A percentile compares a stretch with the other conserved stretches of the same genome.
Evolutionary conservation across 2,113 vertebrate genomes (phyloP).

Genomic region (Prunella fulvescens): DNA sequence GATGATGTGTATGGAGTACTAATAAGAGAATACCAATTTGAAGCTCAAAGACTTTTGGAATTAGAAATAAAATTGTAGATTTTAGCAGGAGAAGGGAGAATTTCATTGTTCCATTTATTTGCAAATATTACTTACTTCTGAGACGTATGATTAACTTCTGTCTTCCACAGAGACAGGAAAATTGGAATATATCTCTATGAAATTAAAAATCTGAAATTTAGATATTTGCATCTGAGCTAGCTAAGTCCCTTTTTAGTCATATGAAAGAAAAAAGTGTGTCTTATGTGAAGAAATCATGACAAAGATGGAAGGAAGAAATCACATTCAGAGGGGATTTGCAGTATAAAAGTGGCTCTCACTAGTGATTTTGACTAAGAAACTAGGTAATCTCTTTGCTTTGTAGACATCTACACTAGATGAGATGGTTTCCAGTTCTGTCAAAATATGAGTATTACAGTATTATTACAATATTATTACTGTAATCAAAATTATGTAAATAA

Average conservation of each 20-base stretch:
- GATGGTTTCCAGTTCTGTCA: background rate
- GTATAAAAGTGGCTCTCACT: background rate
- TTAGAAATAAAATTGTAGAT: background rate
- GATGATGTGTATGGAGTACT: background rate
- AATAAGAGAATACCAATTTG: background rate
- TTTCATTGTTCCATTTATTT: background rate
- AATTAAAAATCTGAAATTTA: background rate
- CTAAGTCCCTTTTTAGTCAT: background rate
- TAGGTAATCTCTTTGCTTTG: background rate
- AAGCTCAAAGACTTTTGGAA: background rate
- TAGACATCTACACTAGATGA: background rate
- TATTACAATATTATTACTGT: too few species aligned
- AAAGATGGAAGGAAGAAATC: background rate
- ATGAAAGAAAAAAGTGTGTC: background rate
- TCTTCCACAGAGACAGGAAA: background rate
- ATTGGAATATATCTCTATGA: background rate
- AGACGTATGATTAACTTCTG: background rate
- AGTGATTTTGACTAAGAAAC: background rate
- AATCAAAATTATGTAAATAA: background rate
- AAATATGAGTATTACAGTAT: background rate
- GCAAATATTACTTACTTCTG: background rate
- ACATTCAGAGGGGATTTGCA: accelerated
- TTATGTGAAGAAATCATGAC: background rate
- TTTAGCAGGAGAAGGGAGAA: background rate
- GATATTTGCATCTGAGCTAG: background rate